Evolutionary conservation across 2,797 vertebrate genomes (phyloP).

Genomic region (Spheniscus humboldti): DNA sequence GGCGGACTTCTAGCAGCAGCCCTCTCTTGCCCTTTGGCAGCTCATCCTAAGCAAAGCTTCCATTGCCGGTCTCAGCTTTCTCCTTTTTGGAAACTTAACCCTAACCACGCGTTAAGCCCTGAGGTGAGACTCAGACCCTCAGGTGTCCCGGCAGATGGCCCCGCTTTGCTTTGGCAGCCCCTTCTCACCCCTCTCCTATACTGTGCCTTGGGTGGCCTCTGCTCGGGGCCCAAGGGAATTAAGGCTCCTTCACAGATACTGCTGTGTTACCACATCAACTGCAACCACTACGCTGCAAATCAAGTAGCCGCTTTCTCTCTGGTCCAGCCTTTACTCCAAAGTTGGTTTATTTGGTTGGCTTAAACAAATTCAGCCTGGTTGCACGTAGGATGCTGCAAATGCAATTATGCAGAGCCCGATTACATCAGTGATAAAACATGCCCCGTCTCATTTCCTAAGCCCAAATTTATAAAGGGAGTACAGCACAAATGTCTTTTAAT

Average conservation of each 20-base stretch:
- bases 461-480: neutral
- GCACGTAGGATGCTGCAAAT: neutral
- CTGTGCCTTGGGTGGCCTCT: neutral
- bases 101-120: neutral
- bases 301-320: neutral
- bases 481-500: neutral
- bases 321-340: neutral
- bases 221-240: neutral
- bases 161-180: neutral
- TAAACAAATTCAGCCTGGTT: neutral
- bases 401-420: neutral
- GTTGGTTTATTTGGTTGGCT: neutral
- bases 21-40: neutral
- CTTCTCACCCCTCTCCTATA: neutral
- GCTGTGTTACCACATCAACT: neutral
- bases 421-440: neutral
- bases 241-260: neutral
- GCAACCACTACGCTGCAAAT: fast-evolving
- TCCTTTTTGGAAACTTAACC: neutral
- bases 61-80: neutral
- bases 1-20: neutral
- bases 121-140: neutral
- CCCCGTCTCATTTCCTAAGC: neutral
- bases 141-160: fast-evolving
- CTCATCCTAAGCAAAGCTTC: neutral